Evolutionary conservation across 2,888 invertebrate species (phyloP), one percentile per base, ranked within the genome.

Genomic region (Eudasyphora cyanicolor): DNA sequence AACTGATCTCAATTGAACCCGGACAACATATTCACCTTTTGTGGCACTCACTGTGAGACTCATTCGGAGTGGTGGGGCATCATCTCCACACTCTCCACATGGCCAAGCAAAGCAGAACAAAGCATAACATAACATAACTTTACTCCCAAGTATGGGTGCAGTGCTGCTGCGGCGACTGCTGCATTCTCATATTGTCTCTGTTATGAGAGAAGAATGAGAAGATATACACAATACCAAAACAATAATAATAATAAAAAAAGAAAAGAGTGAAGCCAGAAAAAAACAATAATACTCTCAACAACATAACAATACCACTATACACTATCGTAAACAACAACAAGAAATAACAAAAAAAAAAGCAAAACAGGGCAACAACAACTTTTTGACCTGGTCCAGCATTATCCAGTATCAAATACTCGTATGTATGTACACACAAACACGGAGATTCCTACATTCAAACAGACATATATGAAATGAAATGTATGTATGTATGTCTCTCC

Each of bases 371-470:
- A 64, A 57, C 24, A 42, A 75, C 51, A 62, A 45, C 80, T 76
- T 81, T 81, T 79, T 84, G 84, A 84, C 84, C 84, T 84, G 84
- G 84, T 84, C 84, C 81, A 84, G 84, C 81, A 77, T 80, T 83
- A 83, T 83, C 79, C 79, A 81, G 78, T 76, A 78, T 76, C 60
- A 79, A 60, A 71, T 57, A 45, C 38, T 64, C 49, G 8, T 49
- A 76, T 76, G 70, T 42, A 38, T 51, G 17, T 60, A 76, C 49
- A 38, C 67, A 62, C 69, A 42, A 7, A 67, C 17, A 82, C 57
- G n/a, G n/a, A n/a, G n/a, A 71, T 12, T 29, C 64, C 14, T 29
- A 64, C 10, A 60, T 17, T 6, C 17, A 1, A 6, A n/a, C 7
- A 1, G 49, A n/a, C 17, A n/a, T 17, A 6, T 17, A 17, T 17